phyloP scores from a whole-genome alignment of 2,797 vertebrate genomes.

The Borostomias antarcticus region DNA sequence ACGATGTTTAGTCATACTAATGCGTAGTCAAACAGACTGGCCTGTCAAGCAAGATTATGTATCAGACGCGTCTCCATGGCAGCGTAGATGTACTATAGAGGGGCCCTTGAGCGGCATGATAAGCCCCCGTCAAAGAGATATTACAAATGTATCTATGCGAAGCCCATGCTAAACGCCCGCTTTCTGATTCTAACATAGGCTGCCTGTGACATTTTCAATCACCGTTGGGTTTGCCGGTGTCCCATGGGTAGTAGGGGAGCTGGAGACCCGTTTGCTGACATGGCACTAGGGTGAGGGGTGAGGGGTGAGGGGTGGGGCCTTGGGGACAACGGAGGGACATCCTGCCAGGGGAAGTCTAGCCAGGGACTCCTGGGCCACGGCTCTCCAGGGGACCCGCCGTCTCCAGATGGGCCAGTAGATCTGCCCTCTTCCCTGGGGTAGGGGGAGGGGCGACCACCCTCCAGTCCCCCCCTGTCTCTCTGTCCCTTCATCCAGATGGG shows the following conservation, averaged over 20 bases:
- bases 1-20: no score
- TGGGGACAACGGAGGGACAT: slow-evolving; percentile 21
- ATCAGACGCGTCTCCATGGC: slow-evolving; percentile 68
- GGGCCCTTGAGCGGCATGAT: slow-evolving; percentile 71
- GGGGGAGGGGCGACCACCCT: slow-evolving; percentile 51
- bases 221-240: not conserved
- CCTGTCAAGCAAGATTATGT: slow-evolving; percentile 71
- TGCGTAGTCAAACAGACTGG: no score
- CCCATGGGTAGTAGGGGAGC: not conserved
- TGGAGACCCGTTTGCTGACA: not conserved
- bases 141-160: slow-evolving; percentile 72
- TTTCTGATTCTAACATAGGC: slow-evolving; percentile 56
- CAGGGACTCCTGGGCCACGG: slow-evolving; percentile 30
- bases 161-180: slow-evolving; percentile 52
- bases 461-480: slow-evolving; percentile 40
- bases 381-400: slow-evolving; percentile 41
- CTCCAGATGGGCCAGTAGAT: slow-evolving; percentile 55
- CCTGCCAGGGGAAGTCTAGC: slow-evolving; percentile 4
- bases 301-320: not conserved
- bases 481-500: slow-evolving; percentile 63
- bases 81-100: slow-evolving; percentile 68
- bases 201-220: slow-evolving; percentile 28
- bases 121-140: slow-evolving; percentile 69
- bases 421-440: slow-evolving; percentile 55
- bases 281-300: not conserved